Evolutionary conservation across 2,888 invertebrate genomes (phyloP), one percentile per base, ranked within the genome.

Genomic region (Lumbricus terrestris): DNA sequence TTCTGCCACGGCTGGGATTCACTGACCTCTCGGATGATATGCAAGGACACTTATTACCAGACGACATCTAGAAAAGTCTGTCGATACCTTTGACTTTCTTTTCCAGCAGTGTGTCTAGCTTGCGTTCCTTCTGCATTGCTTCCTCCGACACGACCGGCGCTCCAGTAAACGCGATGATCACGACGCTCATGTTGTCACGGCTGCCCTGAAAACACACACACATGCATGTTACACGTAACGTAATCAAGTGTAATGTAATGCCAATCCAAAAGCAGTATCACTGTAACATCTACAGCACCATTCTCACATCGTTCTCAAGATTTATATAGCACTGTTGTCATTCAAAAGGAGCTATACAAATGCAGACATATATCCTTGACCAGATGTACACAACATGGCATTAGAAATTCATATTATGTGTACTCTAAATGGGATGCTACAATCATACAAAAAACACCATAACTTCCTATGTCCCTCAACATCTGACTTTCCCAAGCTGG

Each of bases 121-220:
- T 94, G 91, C 93, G 93, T 95, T 98, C 98, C 91, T 97, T 97
- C 94, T 97, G 96, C 95, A 97, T 96, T 91, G 98, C 98, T 95
- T 98, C 98, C 90, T 97, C 96, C 94, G 96, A 97, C 93, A 98
- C 97, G 95, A 97, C 97, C 91, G 99, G 99, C 92, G 98, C 98
- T 93, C 97, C 97, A 90, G 98, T 98, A 95, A 99, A 98, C 93
- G 97, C 97, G 94, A 99, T 97, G 95, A 99, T 96, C 92, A 99
- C 98, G 95, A 99, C 97, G 96, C 98, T 99, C 99, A 99, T 99
- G 96, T 99, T 99, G 96, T 99, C 99, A 96, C 98, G 97, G 96
- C 99, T 99, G 93, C 99, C 99, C 99, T 99, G 96, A 88, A 91
- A 91, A 83, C 35, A 88, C 6, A 88, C 88, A 85, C 11, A 33